Base-by-base conservation (phyloP, 2,888 invertebrate species). In the Andrena praecox region DNA sequence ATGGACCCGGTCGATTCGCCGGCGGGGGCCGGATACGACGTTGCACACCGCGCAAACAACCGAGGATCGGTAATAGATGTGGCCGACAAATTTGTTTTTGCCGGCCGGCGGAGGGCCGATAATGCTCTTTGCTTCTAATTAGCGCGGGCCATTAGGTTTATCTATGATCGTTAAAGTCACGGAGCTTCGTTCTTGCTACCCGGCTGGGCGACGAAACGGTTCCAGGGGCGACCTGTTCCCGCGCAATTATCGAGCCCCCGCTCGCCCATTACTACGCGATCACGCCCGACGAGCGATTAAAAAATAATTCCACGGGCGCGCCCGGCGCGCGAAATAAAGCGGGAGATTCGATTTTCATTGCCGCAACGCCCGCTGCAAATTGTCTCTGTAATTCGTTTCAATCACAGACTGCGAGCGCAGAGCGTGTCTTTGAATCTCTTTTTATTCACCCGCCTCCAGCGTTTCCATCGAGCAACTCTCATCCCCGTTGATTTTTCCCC, bases 91-190 rank as follows among this genome's bases (percentile, higher is more conserved):
- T 85, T 77, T 33, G 84, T 87, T 88, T 88, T 88, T 85, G 81
- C 78, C 67, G 42, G 56, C 42, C 74, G 79, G 63, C 62, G 80
- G 85, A 80, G 80, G 70, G 75, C 74, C 84, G 84, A 85, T 89
- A 89, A 90, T 89, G 87, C 82, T 84, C 71, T 85, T 87, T 85
- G 88, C 87, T 87, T 89, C 89, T 90, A 91, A 91, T 90, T 91
- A 91, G 83, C 85, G 76, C 68, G 70, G 67, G 62, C 77, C 84
- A 88, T 88, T 88, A 88, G 85, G 80, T 86, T 89, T 83, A 88
- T 86, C 85, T 79, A 80, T 70, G 88, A 83, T 81, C 86, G 72
- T 88, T 80, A 84, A 77, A 80, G 71, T 83, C 80, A 54, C 69
- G 63, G 71, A 42, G 60, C 80, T 72, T 52, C 67, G 75, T 82